A percentile compares a stretch with the other conserved stretches of the same genome.
phyloP scores from a whole-genome alignment of 2,113 vertebrate genomes.

The Stegastes partitus region DNA sequence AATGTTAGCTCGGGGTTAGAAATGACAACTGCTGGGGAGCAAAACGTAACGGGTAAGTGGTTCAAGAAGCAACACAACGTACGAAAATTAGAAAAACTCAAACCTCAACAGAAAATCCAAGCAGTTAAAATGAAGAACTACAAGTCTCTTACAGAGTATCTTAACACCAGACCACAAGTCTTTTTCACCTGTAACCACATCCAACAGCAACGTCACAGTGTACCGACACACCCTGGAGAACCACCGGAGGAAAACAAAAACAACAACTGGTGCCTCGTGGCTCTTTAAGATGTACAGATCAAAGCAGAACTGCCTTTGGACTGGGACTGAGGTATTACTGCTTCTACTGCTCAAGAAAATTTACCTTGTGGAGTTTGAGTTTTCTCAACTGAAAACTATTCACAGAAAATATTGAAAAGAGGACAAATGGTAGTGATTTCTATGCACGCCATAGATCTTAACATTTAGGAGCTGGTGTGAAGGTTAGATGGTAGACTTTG shows the following conservation, averaged over 20 bases:
- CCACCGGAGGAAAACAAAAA: background rate
- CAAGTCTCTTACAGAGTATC: conserved; percentile 5
- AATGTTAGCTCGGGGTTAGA: background rate
- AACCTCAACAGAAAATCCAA: conserved; percentile 13
- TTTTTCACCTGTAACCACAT: conserved; percentile 3
- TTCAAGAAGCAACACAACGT: background rate
- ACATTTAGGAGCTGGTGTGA: conserved; percentile 17
- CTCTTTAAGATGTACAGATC: background rate
- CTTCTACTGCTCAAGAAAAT: conserved; percentile 21
- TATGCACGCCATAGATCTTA: conserved; percentile 13
- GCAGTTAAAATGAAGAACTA: background rate
- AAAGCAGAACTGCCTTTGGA: conserved; percentile 8
- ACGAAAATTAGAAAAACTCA: background rate
- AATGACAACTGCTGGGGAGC: background rate
- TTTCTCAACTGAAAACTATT: conserved; percentile 17
- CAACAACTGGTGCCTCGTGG: background rate
- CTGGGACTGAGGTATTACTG: background rate
- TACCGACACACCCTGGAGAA: no score
- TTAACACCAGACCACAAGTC: background rate
- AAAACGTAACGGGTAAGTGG: background rate
- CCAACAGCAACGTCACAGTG: background rate
- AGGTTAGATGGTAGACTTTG: conserved; percentile 96
- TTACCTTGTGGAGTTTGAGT: background rate
- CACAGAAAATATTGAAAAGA: conserved; percentile 12
- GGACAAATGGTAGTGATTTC: conserved; percentile 19